Percentiles rank a stretch among this genome's conserved stretches.
Evolutionary conservation across 1,140 invertebrate genomes (phyloP).

Genomic region (Gryon sp.): DNA sequence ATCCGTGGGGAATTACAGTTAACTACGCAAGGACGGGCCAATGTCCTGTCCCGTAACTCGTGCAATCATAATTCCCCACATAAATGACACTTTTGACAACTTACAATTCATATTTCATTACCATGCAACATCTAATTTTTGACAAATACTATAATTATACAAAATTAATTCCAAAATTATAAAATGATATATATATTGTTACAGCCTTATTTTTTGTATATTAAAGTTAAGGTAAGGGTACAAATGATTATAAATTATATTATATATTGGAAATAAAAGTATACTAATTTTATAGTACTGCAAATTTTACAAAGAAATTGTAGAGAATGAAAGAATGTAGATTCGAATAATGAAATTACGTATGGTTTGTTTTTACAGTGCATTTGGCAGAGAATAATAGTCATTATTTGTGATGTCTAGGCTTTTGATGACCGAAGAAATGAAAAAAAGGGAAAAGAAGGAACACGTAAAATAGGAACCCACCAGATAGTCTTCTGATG

Average conservation of each 20-base stretch:
- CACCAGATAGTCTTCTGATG: slow-evolving; percentile 60
- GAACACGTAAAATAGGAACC: slow-evolving; percentile 51
- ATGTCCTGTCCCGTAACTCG: slow-evolving; percentile 68
- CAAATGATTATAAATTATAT: no score
- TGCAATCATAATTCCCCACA: slow-evolving; percentile 27
- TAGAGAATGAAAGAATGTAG: no score
- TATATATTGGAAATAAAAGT: no score
- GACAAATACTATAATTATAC: neutral
- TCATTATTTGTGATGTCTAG: slow-evolving; percentile 14
- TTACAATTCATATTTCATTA: neutral
- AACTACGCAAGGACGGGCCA: slow-evolving; percentile 74
- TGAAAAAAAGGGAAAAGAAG: slow-evolving; percentile 52
- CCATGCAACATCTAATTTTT: neutral
- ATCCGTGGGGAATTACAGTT: slow-evolving; percentile 75
- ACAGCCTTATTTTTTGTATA: no score
- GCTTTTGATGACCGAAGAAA: slow-evolving; percentile 14
- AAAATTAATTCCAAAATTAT: no score
- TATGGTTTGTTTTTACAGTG: no score
- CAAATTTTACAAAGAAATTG: no score
- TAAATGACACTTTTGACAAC: slow-evolving; percentile 23
- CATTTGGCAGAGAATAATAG: neutral
- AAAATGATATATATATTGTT: no score
- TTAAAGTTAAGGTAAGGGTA: no score
- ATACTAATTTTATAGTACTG: no score
- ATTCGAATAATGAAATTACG: no score